A percentile compares a stretch with the other conserved stretches of the same genome.
Conservation (phyloP, 1,140 invertebrate species). For the Lanistes nyassanus region DNA sequence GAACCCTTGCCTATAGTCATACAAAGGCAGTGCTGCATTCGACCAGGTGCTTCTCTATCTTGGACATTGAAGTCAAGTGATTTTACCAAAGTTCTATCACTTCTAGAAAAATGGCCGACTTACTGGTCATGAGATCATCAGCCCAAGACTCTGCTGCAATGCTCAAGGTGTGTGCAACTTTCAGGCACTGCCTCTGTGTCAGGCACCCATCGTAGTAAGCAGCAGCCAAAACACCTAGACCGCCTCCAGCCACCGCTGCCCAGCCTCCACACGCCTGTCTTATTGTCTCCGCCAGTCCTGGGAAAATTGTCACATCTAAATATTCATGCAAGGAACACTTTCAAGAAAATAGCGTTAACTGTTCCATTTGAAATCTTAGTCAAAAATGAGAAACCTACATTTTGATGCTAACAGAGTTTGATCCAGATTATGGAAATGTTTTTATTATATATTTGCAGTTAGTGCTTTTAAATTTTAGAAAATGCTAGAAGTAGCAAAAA, state of each 20-base stretch:
- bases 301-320: too few relatives aligned
- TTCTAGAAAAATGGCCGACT: background rate
- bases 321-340: too few relatives aligned
- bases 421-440: too few relatives aligned
- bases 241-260: background rate
- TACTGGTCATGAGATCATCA: background rate
- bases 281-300: background rate
- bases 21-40: background rate
- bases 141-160: background rate
- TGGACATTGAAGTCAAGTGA: background rate
- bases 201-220: slow-evolving; percentile 8
- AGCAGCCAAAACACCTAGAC: slow-evolving; percentile 2
- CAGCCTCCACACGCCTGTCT: background rate
- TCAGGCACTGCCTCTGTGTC: background rate
- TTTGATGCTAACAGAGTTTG: too few relatives aligned
- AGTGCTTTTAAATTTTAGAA: too few relatives aligned
- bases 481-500: too few relatives aligned
- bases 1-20: background rate
- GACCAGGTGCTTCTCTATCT: background rate
- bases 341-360: too few relatives aligned
- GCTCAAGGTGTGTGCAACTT: background rate
- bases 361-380: too few relatives aligned
- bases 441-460: too few relatives aligned
- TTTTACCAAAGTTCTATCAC: background rate
- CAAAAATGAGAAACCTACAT: too few relatives aligned